Percentiles rank a stretch among this genome's conserved stretches.
Conservation (phyloP, 2,888 invertebrate genomes). For the Xestobium rufovillosum region DNA sequence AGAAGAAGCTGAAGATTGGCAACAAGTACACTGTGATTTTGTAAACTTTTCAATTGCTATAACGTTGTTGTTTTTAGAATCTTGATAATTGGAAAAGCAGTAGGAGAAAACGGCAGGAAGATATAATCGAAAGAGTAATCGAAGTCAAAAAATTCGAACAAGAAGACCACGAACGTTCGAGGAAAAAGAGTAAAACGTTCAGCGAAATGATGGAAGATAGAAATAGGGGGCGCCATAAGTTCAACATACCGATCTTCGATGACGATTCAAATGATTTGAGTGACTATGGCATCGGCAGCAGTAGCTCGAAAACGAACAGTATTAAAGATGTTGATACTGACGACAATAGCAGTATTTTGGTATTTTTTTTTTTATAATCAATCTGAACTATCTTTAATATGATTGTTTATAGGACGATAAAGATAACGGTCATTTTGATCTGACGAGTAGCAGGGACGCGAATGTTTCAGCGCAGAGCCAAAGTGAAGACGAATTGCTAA, state of each 20-base stretch:
- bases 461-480: conserved; percentile 37
- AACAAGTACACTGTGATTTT: conserved; percentile 71
- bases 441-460: conserved; percentile 31
- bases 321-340: conserved; percentile 39
- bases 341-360: conserved; percentile 36
- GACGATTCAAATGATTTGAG: conserved; percentile 79
- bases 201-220: conserved; percentile 87
- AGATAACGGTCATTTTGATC: conserved; percentile 30
- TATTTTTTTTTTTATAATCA: conserved; percentile 28
- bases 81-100: conserved; percentile 92
- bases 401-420: conserved; percentile 32
- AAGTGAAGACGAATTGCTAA: conserved; percentile 34
- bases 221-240: conserved; percentile 51
- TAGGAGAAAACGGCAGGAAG: conserved; percentile 84
- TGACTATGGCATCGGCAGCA: conserved; percentile 63
- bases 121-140: conserved; percentile 82
- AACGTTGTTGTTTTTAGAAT: conserved; percentile 53
- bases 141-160: conserved; percentile 79
- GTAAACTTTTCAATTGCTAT: conserved; percentile 13
- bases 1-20: conserved; percentile 87
- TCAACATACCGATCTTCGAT: conserved; percentile 60
- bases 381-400: too few species aligned
- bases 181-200: conserved; percentile 84
- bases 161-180: conserved; percentile 59
- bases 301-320: conserved; percentile 37